Conservation (phyloP, 2,113 vertebrate species). For the Porphyrio hochstetteri region DNA sequence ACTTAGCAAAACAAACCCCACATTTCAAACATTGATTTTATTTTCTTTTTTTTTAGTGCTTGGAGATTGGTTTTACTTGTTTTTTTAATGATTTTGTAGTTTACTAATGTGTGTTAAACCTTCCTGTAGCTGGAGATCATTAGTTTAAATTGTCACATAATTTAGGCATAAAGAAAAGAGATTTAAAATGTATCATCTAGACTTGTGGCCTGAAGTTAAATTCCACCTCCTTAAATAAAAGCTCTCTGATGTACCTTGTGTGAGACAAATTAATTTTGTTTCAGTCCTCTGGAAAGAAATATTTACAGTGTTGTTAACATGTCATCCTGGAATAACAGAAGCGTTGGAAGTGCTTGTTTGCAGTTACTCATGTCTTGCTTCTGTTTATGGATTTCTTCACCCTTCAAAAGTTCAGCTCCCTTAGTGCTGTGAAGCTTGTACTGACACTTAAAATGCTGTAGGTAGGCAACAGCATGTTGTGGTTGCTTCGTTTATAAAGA, state of each 20-base stretch:
- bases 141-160: background rate
- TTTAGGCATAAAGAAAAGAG: background rate
- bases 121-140: background rate
- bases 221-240: background rate
- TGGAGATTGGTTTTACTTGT: background rate
- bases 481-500: background rate
- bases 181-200: background rate
- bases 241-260: background rate
- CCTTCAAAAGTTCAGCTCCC: background rate
- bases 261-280: background rate
- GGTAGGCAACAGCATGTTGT: background rate
- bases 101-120: background rate
- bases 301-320: background rate
- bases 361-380: background rate
- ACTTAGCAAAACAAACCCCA: background rate
- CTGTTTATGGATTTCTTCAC: background rate
- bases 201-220: background rate
- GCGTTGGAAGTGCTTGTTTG: background rate
- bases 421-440: background rate
- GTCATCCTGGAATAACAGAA: background rate
- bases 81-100: background rate
- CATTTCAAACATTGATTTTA: background rate
- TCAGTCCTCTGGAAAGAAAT: background rate
- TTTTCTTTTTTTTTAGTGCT: background rate
- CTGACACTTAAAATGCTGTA: background rate